Evolutionary conservation across 1,140 invertebrate genomes (phyloP), one percentile per base, ranked within the genome.

Genomic region (Drosophila gunungcola): DNA sequence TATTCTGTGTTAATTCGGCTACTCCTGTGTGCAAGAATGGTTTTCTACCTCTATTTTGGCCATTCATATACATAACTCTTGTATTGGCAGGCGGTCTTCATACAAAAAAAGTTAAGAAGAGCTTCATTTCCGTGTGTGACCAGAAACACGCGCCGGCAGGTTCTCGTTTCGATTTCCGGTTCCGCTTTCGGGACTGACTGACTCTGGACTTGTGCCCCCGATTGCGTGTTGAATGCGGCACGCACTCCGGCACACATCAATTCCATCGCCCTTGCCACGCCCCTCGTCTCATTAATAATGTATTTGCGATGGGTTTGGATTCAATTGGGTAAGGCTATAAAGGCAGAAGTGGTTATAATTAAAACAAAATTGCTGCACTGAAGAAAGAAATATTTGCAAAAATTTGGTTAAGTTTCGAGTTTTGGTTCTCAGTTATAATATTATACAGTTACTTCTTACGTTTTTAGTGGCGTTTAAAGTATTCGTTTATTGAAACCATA

Each of bases 91-190:
- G 16, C 27, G 16, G 43, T 6, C 11, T 7, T 12, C 21, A 38
- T 27, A 29, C 34, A 13, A 12, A 29, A 36, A 41, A 41, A 60
- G 12, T 60, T 55, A 38, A 52, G 43, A 58, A 58, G 51, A 45
- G 62, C 72, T 73, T 76, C 65, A 82, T 86, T 86, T 86, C 75
- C 80, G 60, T 60, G 55, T 73, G 55, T 72, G 70, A 70, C 36
- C 65, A 70, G 65, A n/a, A 72, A 57, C 64, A 72, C 68, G 65
- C 79, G 61, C 80, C 69, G 74, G 58, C 55, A 53, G 65, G 60
- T 62, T 63, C 65, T 81, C 62, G 62, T 60, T 79, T 85, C 68
- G 73, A 84, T 85, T 86, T 84, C 81, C 77, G 78, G 55, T 84
- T 84, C 81, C 81, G 81, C 38, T 53, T 51, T 72, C 45, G 46